Evolutionary conservation across 2,888 invertebrate species (phyloP).

Genomic region (Agrotis segetum): DNA sequence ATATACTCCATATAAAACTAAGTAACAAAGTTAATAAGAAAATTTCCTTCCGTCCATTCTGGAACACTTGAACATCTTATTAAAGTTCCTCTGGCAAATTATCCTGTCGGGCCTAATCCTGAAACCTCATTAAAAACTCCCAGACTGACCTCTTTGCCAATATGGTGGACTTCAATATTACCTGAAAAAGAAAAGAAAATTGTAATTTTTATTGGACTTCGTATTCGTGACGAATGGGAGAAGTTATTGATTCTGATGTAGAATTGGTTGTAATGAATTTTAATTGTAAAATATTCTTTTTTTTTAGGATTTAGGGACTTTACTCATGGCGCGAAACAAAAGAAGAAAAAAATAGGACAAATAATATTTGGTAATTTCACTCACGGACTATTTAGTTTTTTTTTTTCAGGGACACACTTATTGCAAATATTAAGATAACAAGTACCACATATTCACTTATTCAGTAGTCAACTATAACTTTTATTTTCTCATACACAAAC

Average conservation of each 20-base stretch:
- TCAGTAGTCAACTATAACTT: conserved; percentile 8
- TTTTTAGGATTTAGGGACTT: too few relatives aligned
- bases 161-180: conserved; percentile 59
- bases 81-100: conserved; percentile 69
- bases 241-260: not conserved
- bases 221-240: conserved; percentile 1
- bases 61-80: conserved; percentile 67
- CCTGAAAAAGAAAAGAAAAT: conserved; percentile 61
- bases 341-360: too few relatives aligned
- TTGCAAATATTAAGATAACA: not conserved
- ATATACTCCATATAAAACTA: conserved; percentile 13
- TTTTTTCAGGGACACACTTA: too few relatives aligned
- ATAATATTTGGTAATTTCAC: too few relatives aligned
- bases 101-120: conserved; percentile 65
- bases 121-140: conserved; percentile 68
- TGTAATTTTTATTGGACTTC: conserved; percentile 50
- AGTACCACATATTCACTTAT: not conserved
- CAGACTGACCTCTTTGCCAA: conserved; percentile 51
- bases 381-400: too few relatives aligned
- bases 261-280: not conserved
- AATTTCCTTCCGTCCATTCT: conserved; percentile 48
- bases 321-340: too few relatives aligned
- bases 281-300: too few relatives aligned
- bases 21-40: conserved; percentile 56
- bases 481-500: conserved; percentile 8